Evolutionary conservation across 2,888 invertebrate species (phyloP).

Genomic region (Meandrusa payeni): DNA sequence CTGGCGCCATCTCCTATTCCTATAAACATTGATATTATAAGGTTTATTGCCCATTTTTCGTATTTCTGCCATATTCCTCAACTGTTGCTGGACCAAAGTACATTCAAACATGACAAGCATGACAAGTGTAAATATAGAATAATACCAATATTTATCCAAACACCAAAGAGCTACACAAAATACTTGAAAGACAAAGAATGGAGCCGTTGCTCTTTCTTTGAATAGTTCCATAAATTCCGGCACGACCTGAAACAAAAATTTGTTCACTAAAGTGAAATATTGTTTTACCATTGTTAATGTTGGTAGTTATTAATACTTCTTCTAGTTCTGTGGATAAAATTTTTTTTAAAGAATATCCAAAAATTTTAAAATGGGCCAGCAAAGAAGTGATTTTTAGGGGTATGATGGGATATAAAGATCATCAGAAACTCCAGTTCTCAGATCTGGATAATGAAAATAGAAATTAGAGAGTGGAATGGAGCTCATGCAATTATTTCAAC

Average conservation of each 20-base stretch:
- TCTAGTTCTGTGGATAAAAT: no score
- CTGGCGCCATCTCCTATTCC: slow-evolving; percentile 94
- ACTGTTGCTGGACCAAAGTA: slow-evolving; percentile 98
- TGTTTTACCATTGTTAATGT: no score
- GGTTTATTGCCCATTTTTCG: slow-evolving; percentile 99
- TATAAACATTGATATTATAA: slow-evolving; percentile 93
- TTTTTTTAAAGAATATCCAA: no score
- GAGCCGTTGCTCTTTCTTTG: slow-evolving; percentile 98
- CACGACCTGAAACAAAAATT: slow-evolving; percentile 89
- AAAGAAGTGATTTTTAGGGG: no score
- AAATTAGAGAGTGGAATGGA: no score
- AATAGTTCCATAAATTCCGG: slow-evolving; percentile 98
- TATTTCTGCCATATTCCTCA: slow-evolving; percentile 99
- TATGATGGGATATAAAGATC: no score
- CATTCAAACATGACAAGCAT: slow-evolving; percentile 99
- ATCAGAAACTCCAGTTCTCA: no score
- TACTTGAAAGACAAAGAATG: slow-evolving; percentile 99
- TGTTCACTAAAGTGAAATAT: no score
- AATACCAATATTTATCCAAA: slow-evolving; percentile 99
- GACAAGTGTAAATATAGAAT: slow-evolving; percentile 96
- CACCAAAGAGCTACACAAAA: slow-evolving; percentile 99
- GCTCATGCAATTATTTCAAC: no score
- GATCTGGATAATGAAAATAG: no score
- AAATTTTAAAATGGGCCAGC: no score
- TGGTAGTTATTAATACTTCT: no score